Evolutionary conservation across 2,113 vertebrate species (phyloP).

Genomic region (Genyomyrus donnyi): DNA sequence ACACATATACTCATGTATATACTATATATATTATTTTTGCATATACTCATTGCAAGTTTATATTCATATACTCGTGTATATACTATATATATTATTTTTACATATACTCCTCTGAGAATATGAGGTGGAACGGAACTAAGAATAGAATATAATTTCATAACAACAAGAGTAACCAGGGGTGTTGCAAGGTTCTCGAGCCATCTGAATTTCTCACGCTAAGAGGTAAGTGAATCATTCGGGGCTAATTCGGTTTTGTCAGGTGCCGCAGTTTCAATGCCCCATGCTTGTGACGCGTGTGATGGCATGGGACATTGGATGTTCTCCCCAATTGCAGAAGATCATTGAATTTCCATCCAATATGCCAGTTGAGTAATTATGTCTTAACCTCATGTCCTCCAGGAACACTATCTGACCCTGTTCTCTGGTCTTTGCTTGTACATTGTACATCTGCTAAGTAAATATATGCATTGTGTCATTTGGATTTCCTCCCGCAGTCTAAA

Average conservation of each 20-base stretch:
- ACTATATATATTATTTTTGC: not conserved
- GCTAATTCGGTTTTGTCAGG: not conserved
- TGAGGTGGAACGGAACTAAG: not conserved
- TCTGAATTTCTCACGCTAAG: not conserved
- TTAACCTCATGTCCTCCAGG: not conserved
- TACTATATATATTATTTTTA: too few species aligned
- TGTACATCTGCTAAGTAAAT: not conserved
- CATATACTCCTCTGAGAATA: not conserved
- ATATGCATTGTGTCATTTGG: not conserved
- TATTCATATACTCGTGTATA: too few species aligned
- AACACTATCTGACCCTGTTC: not conserved
- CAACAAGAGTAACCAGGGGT: not conserved
- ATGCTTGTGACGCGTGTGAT: not conserved
- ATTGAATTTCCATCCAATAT: not conserved
- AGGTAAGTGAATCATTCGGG: not conserved
- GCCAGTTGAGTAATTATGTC: not conserved
- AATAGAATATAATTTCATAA: not conserved
- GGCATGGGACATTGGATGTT: not conserved
- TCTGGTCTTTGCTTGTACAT: not conserved
- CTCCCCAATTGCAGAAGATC: not conserved
- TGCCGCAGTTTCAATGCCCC: not conserved
- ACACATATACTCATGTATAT: too few species aligned
- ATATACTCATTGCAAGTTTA: not conserved
- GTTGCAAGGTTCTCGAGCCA: not conserved
- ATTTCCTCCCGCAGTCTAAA: not conserved